These are phyloP conservation scores for Rhingia campestris DNA, from an alignment of 2,888 invertebrate species.

Conservation along the genomic window DNA sequence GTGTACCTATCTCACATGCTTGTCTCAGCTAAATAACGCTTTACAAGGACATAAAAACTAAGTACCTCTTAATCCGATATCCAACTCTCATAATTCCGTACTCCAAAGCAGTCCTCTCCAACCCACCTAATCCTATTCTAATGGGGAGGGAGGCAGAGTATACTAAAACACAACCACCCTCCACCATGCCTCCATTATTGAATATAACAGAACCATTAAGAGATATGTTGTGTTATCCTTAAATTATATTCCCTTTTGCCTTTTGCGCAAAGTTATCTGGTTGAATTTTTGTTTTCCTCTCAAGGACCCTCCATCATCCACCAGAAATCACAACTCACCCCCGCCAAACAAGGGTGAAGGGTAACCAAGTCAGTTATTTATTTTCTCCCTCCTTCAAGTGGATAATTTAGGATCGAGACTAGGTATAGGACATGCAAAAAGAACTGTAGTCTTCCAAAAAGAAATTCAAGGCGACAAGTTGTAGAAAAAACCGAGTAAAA, in stretches of 20 bases:
- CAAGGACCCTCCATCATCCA: constrained; percentile 57
- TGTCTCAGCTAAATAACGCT: constrained; percentile 49
- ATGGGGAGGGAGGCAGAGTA: constrained; percentile 11
- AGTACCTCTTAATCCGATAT: constrained; percentile 50
- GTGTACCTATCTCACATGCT: background rate
- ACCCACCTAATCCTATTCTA: constrained; percentile 49
- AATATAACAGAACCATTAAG: constrained; percentile 67
- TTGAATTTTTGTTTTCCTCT: constrained; percentile 23
- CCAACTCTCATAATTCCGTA: constrained; percentile 58
- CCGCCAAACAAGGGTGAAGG: constrained; percentile 55
- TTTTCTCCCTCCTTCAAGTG: constrained; percentile 66
- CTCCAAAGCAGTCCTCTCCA: constrained; percentile 24
- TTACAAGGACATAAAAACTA: constrained; percentile 51
- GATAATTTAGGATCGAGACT: constrained; percentile 70
- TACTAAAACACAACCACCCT: background rate
- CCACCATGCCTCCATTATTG: constrained; percentile 52
- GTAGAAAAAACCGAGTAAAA: constrained; percentile 28
- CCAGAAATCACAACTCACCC: background rate
- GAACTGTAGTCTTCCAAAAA: constrained; percentile 33
- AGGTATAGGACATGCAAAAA: background rate
- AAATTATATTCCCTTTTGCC: constrained; percentile 38
- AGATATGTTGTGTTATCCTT: constrained; percentile 66
- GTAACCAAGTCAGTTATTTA: constrained; percentile 39
- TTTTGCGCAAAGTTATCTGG: constrained; percentile 51
- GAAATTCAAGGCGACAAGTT: constrained; percentile 48